Percentiles rank a stretch among this genome's conserved stretches.
phyloP scores from a whole-genome alignment of 2,113 vertebrate species.

The Trogon melanurus region DNA sequence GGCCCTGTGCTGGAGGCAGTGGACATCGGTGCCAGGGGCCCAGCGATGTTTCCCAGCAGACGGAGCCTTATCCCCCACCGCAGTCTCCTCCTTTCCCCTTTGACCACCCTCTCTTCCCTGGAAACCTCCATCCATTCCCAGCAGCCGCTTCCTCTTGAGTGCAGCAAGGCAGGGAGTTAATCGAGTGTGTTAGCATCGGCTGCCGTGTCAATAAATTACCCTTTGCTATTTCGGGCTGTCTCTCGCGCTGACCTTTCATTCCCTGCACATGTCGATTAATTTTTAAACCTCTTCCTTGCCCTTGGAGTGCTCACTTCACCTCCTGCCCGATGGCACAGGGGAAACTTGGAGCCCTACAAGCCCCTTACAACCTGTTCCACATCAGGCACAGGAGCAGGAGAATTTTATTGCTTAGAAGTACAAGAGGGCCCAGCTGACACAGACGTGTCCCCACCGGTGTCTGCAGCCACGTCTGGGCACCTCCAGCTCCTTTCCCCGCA shows the following conservation, averaged over 20 bases:
- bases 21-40: background rate
- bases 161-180: conserved; percentile 10
- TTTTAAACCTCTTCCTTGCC: background rate
- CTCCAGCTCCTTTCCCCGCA: background rate
- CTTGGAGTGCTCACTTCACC: background rate
- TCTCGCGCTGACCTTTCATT: background rate
- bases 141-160: fast-evolving
- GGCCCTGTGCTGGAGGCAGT: background rate
- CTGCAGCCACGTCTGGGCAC: background rate
- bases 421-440: fast-evolving
- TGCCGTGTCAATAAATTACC: conserved; percentile 18
- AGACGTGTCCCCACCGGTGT: background rate
- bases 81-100: background rate
- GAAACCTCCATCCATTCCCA: conserved; percentile 18
- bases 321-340: background rate
- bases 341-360: background rate
- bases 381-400: fast-evolving
- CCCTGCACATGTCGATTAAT: background rate
- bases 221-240: background rate
- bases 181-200: background rate
- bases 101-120: background rate
- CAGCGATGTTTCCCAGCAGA: background rate
- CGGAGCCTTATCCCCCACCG: fast-evolving
- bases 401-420: background rate
- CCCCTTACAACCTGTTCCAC: fast-evolving